phyloP scores from a whole-genome alignment of 2,113 vertebrate genomes.

The Rhegmatorhina hoffmannsi region DNA sequence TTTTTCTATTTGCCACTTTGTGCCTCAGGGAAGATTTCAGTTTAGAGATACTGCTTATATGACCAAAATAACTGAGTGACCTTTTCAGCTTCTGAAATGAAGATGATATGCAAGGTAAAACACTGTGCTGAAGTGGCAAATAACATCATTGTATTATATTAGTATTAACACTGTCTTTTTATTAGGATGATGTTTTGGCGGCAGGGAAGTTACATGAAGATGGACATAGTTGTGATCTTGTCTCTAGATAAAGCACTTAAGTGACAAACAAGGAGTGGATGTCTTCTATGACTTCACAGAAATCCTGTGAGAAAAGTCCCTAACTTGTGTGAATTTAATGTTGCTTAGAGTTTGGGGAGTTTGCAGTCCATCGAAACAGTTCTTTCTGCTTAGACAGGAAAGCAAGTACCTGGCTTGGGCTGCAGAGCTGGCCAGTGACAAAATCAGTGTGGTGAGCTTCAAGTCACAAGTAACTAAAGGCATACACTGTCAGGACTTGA shows the following conservation, averaged over 20 bases:
- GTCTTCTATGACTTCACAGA: background rate
- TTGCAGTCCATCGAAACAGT: background rate
- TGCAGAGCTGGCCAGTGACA: background rate
- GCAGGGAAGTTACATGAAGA: background rate
- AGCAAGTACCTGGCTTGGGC: background rate
- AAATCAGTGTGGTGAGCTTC: background rate
- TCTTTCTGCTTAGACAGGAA: background rate
- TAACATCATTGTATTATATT: background rate
- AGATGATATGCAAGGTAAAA: background rate
- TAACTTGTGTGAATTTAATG: background rate
- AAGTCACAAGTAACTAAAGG: background rate
- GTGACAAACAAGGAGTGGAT: background rate
- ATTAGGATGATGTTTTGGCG: background rate
- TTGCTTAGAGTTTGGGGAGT: background rate
- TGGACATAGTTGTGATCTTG: background rate
- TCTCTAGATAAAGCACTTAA: background rate
- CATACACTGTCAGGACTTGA: background rate
- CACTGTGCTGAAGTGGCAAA: background rate
- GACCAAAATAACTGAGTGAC: background rate
- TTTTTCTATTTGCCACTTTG: background rate
- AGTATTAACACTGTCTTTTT: background rate
- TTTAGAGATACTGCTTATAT: background rate
- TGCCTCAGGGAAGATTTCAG: background rate
- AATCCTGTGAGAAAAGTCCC: background rate
- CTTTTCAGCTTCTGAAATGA: slow-evolving; percentile 3